phyloP scores from a whole-genome alignment of 2,113 vertebrate species.

The Oreochromis aureus region DNA sequence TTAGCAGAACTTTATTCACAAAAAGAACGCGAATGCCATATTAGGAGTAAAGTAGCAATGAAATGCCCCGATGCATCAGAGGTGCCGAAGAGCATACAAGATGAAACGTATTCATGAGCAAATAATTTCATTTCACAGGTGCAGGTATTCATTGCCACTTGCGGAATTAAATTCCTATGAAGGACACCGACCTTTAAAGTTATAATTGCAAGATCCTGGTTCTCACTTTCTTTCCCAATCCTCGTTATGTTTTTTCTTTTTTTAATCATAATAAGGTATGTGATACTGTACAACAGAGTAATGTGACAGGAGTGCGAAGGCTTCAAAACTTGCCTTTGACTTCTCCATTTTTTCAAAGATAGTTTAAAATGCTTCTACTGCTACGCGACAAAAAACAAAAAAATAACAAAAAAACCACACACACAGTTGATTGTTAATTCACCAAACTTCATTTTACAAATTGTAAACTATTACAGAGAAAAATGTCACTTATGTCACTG shows the following conservation, averaged over 20 bases:
- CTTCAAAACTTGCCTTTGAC: background rate
- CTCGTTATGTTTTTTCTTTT: background rate
- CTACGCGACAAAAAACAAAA: background rate
- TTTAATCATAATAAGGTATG: background rate
- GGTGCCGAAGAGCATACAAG: background rate
- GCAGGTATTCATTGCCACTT: background rate
- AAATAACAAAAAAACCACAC: rapidly evolving
- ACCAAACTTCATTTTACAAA: background rate
- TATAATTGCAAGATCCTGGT: background rate
- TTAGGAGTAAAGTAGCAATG: background rate
- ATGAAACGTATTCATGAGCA: background rate
- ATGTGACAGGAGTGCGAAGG: background rate
- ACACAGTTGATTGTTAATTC: background rate
- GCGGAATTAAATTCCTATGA: background rate
- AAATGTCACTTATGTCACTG: background rate
- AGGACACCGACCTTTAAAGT: background rate
- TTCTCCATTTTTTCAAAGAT: background rate
- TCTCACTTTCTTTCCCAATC: background rate
- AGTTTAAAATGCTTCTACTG: background rate
- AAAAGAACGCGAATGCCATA: constrained; percentile 15
- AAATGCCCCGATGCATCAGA: background rate
- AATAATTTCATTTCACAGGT: background rate
- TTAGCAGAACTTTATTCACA: background rate
- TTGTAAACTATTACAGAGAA: background rate
- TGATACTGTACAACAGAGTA: background rate